Evolutionary conservation across 2,113 vertebrate species (phyloP).

Genomic region (Colossoma macropomum): DNA sequence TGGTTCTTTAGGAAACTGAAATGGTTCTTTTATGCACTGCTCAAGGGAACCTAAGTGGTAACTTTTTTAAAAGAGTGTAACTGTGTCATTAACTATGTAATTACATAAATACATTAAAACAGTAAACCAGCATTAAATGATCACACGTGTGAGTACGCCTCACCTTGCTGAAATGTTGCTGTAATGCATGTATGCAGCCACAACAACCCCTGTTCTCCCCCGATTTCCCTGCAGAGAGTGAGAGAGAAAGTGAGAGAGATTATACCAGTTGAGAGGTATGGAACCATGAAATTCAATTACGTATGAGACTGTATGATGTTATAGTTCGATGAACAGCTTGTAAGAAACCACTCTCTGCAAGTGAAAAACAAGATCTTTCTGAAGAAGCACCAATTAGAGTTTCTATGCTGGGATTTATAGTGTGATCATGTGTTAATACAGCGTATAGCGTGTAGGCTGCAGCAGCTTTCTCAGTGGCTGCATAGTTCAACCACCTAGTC

Average conservation of each 20-base stretch:
- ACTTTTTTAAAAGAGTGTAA: too few species aligned
- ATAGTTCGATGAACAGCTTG: background rate
- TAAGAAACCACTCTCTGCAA: background rate
- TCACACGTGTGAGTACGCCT: slow-evolving; percentile 52
- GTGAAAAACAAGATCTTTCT: slow-evolving; percentile 3
- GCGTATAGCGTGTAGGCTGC: background rate
- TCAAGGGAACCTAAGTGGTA: too few species aligned
- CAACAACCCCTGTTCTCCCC: slow-evolving; percentile 92
- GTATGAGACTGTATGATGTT: background rate
- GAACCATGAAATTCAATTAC: slow-evolving; percentile 16
- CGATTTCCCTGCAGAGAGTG: slow-evolving; percentile 86
- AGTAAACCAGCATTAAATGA: slow-evolving; percentile 6
- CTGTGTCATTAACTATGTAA: too few species aligned
- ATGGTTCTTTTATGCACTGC: too few species aligned
- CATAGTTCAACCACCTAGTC: slow-evolving; percentile 57
- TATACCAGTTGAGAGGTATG: background rate
- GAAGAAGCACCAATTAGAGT: background rate
- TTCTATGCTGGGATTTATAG: slow-evolving; percentile 11
- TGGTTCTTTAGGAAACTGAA: too few species aligned
- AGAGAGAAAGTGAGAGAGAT: slow-evolving; percentile 41
- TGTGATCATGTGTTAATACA: slow-evolving; percentile 26
- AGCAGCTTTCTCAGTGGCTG: slow-evolving; percentile 30
- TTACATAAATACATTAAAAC: too few species aligned
- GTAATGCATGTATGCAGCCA: slow-evolving; percentile 98
- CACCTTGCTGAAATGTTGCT: slow-evolving; percentile 99